These are phyloP conservation scores for Ciconia boyciana DNA, from an alignment of 2,113 vertebrate species.

Conservation along the genomic window DNA sequence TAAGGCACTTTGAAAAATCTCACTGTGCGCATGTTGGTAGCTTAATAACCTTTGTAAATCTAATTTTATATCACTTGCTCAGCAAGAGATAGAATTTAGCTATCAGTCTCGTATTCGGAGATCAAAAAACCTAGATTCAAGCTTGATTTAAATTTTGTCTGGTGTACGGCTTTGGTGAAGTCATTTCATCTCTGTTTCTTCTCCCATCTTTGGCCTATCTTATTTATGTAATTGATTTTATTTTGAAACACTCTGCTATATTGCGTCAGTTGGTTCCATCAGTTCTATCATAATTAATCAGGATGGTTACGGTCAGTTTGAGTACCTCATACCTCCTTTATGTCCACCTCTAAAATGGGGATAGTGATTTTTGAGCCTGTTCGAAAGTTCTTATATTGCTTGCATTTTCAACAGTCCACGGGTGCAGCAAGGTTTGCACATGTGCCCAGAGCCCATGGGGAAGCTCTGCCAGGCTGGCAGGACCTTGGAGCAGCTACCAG, in stretches of 20 bases:
- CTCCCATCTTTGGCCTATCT: background rate
- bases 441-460: background rate
- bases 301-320: background rate
- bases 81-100: background rate
- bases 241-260: background rate
- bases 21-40: background rate
- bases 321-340: background rate
- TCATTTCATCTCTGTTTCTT: background rate
- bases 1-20: conserved; percentile 32
- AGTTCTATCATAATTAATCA: background rate
- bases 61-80: conserved; percentile 33
- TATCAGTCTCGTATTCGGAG: background rate
- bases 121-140: conserved; percentile 15
- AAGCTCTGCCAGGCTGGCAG: background rate
- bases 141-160: background rate
- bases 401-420: accelerated
- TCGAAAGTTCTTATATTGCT: background rate
- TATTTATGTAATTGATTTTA: background rate
- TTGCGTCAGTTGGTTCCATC: background rate
- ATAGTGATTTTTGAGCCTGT: background rate
- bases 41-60: conserved; percentile 55
- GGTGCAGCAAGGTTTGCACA: background rate
- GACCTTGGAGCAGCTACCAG: background rate
- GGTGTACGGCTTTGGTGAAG: background rate
- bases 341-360: background rate